Conservation (phyloP, 1,140 invertebrate genomes). For the Vollenhovia emeryi region DNA sequence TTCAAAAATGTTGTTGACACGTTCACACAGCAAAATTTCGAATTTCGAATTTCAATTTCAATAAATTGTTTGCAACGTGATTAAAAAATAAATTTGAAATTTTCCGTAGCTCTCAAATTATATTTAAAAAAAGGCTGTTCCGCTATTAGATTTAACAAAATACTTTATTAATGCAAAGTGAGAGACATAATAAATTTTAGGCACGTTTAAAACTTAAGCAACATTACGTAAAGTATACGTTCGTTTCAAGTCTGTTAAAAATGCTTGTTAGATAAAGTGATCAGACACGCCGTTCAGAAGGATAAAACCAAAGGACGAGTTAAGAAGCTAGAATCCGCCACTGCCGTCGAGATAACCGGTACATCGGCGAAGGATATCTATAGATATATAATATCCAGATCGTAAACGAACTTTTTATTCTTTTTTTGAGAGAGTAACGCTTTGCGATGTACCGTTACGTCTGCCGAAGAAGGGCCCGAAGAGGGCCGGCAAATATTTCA, state of each 20-base stretch:
- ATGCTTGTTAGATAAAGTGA: slow-evolving; percentile 25
- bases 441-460: slow-evolving; percentile 69
- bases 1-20: background rate
- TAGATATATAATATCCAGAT: slow-evolving; percentile 67
- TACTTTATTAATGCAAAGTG: too few species aligned
- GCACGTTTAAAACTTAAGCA: background rate
- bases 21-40: background rate
- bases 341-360: slow-evolving; percentile 69
- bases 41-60: slow-evolving; percentile 4
- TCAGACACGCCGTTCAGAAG: slow-evolving; percentile 33
- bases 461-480: slow-evolving; percentile 69
- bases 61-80: background rate
- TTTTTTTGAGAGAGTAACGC: slow-evolving; percentile 67
- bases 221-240: background rate
- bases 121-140: background rate
- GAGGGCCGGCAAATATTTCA: slow-evolving; percentile 67
- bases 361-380: slow-evolving; percentile 66
- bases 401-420: slow-evolving; percentile 74
- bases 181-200: background rate
- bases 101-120: background rate
- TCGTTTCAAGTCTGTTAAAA: background rate
- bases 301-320: slow-evolving; percentile 45
- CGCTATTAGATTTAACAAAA: background rate
- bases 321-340: slow-evolving; percentile 60
- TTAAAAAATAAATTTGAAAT: background rate